Conservation (phyloP, 2,797 vertebrate genomes). For the Phylloscopus collybita region DNA sequence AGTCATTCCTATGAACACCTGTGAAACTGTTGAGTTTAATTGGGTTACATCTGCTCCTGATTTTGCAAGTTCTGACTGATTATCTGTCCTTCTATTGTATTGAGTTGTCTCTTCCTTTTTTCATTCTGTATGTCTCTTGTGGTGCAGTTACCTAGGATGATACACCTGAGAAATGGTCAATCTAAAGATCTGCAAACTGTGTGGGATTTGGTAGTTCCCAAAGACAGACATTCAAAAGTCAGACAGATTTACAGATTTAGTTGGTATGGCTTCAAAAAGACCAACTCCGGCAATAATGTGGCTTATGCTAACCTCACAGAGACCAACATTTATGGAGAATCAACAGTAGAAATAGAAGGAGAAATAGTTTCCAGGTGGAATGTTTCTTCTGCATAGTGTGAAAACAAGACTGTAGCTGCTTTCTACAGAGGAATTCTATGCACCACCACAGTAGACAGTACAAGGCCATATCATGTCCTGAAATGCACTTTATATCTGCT, state of each 20-base stretch:
- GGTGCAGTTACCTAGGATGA: background rate
- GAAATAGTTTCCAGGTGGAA: background rate
- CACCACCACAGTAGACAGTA: background rate
- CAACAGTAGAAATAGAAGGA: background rate
- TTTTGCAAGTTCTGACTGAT: slow-evolving; percentile 3
- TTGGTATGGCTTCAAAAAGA: background rate
- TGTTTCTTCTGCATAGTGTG: background rate
- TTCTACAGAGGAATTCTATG: background rate
- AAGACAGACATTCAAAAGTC: background rate
- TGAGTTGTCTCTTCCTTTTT: background rate
- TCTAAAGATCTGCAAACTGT: background rate
- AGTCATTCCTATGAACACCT: slow-evolving; percentile 33
- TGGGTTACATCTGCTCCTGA: slow-evolving; percentile 29
- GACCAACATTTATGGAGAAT: background rate
- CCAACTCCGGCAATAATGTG: background rate
- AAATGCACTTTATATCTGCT: background rate
- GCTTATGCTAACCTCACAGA: background rate
- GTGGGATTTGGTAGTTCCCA: background rate
- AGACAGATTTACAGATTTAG: background rate
- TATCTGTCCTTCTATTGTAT: background rate
- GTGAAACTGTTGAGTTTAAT: slow-evolving; percentile 38
- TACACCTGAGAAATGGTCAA: background rate
- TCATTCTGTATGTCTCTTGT: background rate
- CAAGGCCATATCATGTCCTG: background rate
- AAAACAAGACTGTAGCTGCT: background rate